Evolutionary conservation across 2,113 vertebrate species (phyloP).

Genomic region (Daubentonia madagascariensis): DNA sequence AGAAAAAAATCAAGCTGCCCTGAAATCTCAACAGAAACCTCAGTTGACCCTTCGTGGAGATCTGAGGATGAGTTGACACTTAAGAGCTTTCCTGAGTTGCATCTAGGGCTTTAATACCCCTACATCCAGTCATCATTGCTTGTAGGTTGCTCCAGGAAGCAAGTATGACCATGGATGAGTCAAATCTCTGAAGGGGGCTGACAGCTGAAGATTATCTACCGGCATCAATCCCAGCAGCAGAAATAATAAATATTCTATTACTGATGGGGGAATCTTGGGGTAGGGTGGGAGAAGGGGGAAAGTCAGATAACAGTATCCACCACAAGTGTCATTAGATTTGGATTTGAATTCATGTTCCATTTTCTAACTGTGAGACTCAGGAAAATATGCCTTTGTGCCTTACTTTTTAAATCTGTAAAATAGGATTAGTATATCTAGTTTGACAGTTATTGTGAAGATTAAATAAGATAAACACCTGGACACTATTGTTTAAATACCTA

Average conservation of each 20-base stretch:
- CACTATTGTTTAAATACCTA: background rate
- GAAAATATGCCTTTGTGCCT: background rate
- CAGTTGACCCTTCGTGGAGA: background rate
- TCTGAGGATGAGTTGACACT: background rate
- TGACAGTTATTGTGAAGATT: background rate
- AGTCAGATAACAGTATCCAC: background rate
- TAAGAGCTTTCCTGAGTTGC: background rate
- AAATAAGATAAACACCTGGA: background rate
- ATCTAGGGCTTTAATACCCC: rapidly evolving
- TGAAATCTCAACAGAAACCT: background rate
- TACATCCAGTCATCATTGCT: background rate
- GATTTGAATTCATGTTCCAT: background rate
- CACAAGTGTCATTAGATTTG: background rate
- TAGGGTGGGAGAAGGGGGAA: too few relatives aligned
- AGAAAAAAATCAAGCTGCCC: background rate
- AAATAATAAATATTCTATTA: background rate
- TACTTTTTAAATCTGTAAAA: conserved; percentile 36
- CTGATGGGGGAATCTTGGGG: background rate
- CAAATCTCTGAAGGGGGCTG: background rate
- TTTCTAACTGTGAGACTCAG: background rate
- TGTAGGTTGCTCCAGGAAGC: background rate
- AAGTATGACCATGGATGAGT: background rate
- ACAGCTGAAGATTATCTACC: background rate
- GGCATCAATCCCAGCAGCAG: background rate
- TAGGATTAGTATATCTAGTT: background rate